Evolutionary conservation across 2,888 invertebrate species (phyloP), one percentile per base, ranked within the genome.

Genomic region (Leptinotarsa peninsularis): DNA sequence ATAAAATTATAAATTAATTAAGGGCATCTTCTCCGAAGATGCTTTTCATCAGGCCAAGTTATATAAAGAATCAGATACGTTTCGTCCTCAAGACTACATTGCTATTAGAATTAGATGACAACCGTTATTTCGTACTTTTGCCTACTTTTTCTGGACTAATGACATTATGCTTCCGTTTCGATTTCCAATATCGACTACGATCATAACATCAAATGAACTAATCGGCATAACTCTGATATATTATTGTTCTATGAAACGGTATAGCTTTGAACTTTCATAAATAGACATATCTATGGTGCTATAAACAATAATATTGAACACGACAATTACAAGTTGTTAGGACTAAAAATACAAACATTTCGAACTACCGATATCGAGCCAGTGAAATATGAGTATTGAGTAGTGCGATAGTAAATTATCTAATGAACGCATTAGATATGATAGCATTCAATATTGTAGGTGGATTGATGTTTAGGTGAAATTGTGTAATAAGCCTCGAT

Each of bases 111-210:
- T 17, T 17, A 50, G 2, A 2, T 17, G 50, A 50, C 15, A 50
- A 17, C 17, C 15, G 14, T 17, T 56, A 18, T 58, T 14, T 10
- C 14, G 1, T 23, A 58, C 14, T 23, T 3, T 18, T 58, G 23
- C 23, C 23, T 1, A 58, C 18, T 58, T 23, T 23, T 14, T 18
- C 58, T 58, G 58, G 58, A 23, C 58, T 58, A 58, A 18, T 14
- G 13, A 3, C 23, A 63, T 33, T 18, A 33, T 33, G 63, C 63
- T 17, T 33, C 7, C 33, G 63, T 63, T 33, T 63, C 67, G 67
- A 67, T 49, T 23, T 67, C 67, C 67, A 67, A 67, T 67, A 49
- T 23, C 49, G 23, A 67, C 50, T 21, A n/a, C 67, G 49, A 67
- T 67, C 67, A 50, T 50, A 50, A 67, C 63, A 63, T 63, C 43